Percentiles rank a stretch among this genome's conserved stretches.
Evolutionary conservation across 1,140 invertebrate genomes (phyloP).

Genomic region (Neodiprion fabricii): DNA sequence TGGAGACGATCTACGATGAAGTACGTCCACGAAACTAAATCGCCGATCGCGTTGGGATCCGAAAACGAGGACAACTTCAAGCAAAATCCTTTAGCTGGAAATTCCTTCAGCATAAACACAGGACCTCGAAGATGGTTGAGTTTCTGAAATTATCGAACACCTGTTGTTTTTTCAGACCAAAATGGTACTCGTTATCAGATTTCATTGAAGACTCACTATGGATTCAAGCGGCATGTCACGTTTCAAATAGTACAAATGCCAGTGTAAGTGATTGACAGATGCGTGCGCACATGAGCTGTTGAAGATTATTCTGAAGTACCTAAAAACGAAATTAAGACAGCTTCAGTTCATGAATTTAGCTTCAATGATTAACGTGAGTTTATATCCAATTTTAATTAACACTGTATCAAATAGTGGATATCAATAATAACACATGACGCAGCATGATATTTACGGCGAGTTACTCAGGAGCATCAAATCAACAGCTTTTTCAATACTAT

Average conservation of each 20-base stretch:
- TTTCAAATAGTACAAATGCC: slow-evolving; percentile 75
- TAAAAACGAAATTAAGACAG: not conserved
- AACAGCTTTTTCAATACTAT: slow-evolving; percentile 58
- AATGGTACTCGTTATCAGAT: slow-evolving; percentile 20
- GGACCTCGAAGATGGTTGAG: slow-evolving; percentile 60
- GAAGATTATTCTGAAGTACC: slow-evolving; percentile 69
- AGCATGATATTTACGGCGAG: slow-evolving; percentile 55
- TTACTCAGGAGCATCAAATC: slow-evolving; percentile 61
- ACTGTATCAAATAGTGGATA: not conserved
- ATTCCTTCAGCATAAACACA: slow-evolving; percentile 61
- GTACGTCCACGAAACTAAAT: slow-evolving; percentile 53
- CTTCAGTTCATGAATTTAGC: not conserved
- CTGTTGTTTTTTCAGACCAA: not conserved
- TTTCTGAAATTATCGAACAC: slow-evolving; percentile 55
- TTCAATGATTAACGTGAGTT: not conserved
- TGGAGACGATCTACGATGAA: slow-evolving; percentile 64
- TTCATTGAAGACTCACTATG: slow-evolving; percentile 60
- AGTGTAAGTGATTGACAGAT: slow-evolving; percentile 83
- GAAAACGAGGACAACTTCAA: slow-evolving; percentile 61
- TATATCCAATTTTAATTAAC: not conserved
- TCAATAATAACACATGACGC: too few relatives aligned
- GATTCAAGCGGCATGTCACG: slow-evolving; percentile 69
- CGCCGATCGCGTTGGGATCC: slow-evolving; percentile 40
- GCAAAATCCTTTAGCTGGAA: slow-evolving; percentile 69
- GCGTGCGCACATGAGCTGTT: slow-evolving; percentile 81